Percentiles rank a stretch among this genome's conserved stretches.
Conservation (phyloP, 2,797 vertebrate species). For the Lateolabrax maculatus region DNA sequence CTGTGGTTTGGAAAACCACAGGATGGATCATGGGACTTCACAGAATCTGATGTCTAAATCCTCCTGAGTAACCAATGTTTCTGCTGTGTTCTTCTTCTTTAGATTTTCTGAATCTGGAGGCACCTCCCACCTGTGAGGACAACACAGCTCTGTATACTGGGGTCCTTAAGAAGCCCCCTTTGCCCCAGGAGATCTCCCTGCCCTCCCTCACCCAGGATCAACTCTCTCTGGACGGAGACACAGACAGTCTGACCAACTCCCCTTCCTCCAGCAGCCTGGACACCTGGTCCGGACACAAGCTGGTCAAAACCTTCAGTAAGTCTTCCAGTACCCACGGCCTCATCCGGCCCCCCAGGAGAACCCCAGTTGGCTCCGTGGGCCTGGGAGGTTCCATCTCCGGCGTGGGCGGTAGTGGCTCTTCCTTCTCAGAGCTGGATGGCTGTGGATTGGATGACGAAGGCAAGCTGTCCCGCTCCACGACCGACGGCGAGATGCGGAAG, state of each 20-base stretch:
- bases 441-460: constrained; percentile 89
- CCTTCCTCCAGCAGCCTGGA: constrained; percentile 95
- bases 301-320: constrained; percentile 94
- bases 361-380: constrained; percentile 62
- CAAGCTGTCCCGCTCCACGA: constrained; percentile 93
- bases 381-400: constrained; percentile 85
- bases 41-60: constrained; percentile 26
- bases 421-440: constrained; percentile 90
- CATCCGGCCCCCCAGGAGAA: constrained; percentile 94
- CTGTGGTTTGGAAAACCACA: constrained; percentile 43
- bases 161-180: constrained; percentile 92
- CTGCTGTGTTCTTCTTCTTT: constrained; percentile 8
- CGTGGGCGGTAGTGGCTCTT: constrained; percentile 86
- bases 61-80: constrained; percentile 10
- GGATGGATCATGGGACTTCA: constrained; percentile 28
- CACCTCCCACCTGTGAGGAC: constrained; percentile 88
- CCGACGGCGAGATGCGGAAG: constrained; percentile 96
- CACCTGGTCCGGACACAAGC: constrained; percentile 92
- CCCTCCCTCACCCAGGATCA: constrained; percentile 89
- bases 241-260: constrained; percentile 90
- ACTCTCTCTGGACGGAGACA: constrained; percentile 89
- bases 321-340: constrained; percentile 91
- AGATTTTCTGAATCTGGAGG: constrained; percentile 90
- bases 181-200: constrained; percentile 86
- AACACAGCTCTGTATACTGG: constrained; percentile 93